phyloP scores from a whole-genome alignment of 2,797 vertebrate genomes.

The Petrocephalus schoutedeni region DNA sequence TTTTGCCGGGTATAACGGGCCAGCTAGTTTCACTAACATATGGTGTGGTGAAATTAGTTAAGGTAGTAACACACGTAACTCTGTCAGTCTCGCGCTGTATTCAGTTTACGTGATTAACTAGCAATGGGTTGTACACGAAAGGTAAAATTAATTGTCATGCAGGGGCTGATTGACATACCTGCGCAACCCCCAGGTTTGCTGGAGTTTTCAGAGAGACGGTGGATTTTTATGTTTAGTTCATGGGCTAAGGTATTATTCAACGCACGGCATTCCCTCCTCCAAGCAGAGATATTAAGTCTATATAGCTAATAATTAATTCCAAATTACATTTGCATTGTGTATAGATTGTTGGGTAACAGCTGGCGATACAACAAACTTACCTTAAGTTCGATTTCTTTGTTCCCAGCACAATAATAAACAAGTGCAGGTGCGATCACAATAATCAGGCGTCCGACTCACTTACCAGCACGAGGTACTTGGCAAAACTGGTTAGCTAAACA shows the following conservation, averaged over 20 bases:
- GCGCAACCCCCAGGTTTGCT: background rate
- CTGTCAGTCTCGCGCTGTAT: background rate
- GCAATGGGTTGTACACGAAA: background rate
- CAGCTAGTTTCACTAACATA: background rate
- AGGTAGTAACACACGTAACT: background rate
- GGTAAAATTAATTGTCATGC: background rate
- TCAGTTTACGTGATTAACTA: background rate
- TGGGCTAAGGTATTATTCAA: background rate
- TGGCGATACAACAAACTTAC: background rate
- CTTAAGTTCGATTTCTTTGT: constrained; percentile 7
- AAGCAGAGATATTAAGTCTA: background rate
- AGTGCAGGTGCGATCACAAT: background rate
- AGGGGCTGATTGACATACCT: background rate
- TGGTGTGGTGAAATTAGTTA: background rate
- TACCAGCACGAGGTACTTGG: background rate
- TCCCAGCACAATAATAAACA: background rate
- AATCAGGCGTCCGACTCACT: background rate
- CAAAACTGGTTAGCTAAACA: background rate
- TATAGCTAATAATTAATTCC: background rate
- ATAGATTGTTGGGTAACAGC: background rate
- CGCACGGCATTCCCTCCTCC: background rate
- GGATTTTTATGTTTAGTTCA: background rate
- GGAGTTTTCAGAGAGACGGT: background rate
- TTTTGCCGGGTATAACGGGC: background rate
- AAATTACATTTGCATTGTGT: background rate